phyloP scores from a whole-genome alignment of 2,888 invertebrate genomes.

The Philhelius pedissequus region DNA sequence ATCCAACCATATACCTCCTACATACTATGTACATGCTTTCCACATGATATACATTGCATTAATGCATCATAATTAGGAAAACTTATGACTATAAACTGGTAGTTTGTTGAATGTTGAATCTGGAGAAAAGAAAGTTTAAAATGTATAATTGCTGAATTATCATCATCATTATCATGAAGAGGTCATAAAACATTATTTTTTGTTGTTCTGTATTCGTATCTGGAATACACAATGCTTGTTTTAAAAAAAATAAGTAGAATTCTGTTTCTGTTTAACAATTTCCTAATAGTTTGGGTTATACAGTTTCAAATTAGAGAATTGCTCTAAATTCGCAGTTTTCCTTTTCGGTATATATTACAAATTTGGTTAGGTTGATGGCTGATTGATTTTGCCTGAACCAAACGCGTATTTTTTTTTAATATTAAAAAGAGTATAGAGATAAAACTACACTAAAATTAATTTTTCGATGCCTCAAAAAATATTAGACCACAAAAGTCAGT shows the following conservation, averaged over 20 bases:
- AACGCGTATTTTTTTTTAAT: no score
- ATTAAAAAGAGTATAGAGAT: no score
- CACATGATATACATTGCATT: conserved; percentile 34
- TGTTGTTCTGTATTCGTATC: background rate
- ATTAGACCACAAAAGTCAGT: no score
- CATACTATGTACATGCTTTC: conserved; percentile 17
- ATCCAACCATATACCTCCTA: no score
- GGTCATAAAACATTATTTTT: conserved; percentile 33
- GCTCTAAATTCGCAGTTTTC: no score
- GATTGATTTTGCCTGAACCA: no score
- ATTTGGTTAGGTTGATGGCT: no score
- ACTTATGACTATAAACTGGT: conserved; percentile 24
- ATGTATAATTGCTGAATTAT: conserved; percentile 49
- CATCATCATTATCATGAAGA: background rate
- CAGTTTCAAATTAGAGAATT: no score
- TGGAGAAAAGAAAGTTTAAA: conserved; percentile 58
- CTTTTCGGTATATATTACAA: no score
- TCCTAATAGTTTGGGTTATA: background rate
- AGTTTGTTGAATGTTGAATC: conserved; percentile 38
- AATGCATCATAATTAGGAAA: conserved; percentile 60
- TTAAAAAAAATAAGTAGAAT: background rate
- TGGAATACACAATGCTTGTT: background rate
- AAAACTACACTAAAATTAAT: no score
- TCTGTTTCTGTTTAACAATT: background rate
- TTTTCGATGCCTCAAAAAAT: no score